Conservation (phyloP, 1,140 invertebrate species). For the Penaeus chinensis region DNA sequence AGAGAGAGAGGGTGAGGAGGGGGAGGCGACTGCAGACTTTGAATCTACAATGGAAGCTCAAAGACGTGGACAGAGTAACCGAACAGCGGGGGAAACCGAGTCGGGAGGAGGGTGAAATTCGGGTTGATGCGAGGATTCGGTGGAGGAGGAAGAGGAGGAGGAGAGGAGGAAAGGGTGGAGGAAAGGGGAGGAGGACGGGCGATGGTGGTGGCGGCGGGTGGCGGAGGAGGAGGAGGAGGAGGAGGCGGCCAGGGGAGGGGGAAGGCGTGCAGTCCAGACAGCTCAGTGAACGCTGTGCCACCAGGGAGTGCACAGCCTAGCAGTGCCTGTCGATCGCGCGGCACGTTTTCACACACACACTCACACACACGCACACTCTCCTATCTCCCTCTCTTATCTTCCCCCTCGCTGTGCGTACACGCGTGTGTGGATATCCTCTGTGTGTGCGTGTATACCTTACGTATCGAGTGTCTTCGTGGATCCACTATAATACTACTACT, state of each 20-base stretch:
- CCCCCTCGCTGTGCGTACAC: conserved; percentile 33
- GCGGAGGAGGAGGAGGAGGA: conserved; percentile 1
- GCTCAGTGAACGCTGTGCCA: conserved; percentile 60
- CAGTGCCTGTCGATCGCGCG: conserved; percentile 39
- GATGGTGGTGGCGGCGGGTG: conserved; percentile 17
- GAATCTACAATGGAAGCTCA: neutral
- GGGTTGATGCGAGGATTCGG: conserved; percentile 42
- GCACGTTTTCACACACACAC: conserved; percentile 53
- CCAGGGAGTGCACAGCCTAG: conserved; percentile 58
- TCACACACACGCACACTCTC: conserved; percentile 50
- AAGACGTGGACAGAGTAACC: neutral
- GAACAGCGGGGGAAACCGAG: conserved; percentile 1
- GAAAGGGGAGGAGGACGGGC: conserved; percentile 5
- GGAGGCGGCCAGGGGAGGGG: conserved; percentile 1
- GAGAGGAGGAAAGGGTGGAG: neutral
- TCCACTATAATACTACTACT: conserved; percentile 53
- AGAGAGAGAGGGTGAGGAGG: neutral
- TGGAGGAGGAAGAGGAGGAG: conserved; percentile 4
- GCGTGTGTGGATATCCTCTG: conserved; percentile 32
- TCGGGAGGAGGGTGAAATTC: conserved; percentile 38
- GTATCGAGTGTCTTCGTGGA: conserved; percentile 34
- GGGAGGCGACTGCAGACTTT: neutral
- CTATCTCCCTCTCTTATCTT: conserved; percentile 44
- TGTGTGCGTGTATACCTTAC: conserved; percentile 10
- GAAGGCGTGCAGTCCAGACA: conserved; percentile 32